Conservation (phyloP, 2,797 vertebrate species). For the Leucoraja ocellata region DNA sequence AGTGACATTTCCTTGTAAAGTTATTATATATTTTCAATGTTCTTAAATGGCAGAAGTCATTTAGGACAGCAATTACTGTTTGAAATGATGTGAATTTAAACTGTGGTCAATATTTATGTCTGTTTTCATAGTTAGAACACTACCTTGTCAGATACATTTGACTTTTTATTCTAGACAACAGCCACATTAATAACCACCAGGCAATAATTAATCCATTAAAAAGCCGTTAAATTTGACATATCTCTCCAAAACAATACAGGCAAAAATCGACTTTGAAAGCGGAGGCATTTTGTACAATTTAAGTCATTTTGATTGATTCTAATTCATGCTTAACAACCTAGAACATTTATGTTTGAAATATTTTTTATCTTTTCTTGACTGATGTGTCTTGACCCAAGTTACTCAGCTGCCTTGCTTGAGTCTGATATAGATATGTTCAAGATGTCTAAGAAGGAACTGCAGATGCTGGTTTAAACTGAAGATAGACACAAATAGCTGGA, state of each 20-base stretch:
- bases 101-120: conserved; percentile 6
- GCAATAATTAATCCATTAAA: neutral
- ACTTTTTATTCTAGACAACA: neutral
- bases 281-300: neutral
- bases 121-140: conserved; percentile 19
- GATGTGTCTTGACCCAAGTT: neutral
- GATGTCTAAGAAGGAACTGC: neutral
- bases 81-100: conserved; percentile 21
- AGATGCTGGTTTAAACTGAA: too few species aligned
- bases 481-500: too few species aligned
- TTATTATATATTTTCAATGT: conserved; percentile 10
- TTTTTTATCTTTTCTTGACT: neutral
- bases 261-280: neutral
- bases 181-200: neutral
- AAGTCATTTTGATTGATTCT: too few species aligned
- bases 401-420: neutral
- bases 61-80: neutral
- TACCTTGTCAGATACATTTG: neutral
- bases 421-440: neutral
- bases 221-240: neutral
- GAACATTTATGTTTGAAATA: neutral
- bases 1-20: neutral
- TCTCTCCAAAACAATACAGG: neutral
- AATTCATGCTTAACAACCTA: neutral
- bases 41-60: neutral